Evolutionary conservation across 2,888 invertebrate genomes (phyloP).

Genomic region (Orthosia cruda): DNA sequence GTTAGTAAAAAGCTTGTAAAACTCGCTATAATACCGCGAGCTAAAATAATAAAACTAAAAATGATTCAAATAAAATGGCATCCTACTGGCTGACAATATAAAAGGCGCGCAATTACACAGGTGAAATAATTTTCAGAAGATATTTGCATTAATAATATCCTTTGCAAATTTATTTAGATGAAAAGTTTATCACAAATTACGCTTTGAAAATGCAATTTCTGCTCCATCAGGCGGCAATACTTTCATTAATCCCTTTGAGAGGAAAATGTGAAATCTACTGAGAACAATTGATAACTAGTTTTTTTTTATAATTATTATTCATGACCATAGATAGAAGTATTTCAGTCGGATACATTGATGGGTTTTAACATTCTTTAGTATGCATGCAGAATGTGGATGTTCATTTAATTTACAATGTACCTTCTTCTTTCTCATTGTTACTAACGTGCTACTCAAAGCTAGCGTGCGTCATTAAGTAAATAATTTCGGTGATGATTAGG

Average conservation of each 20-base stretch:
- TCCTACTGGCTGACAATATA: background rate
- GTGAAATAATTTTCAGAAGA: slow-evolving; percentile 29
- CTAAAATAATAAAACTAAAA: slow-evolving; percentile 1
- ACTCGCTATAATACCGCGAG: background rate
- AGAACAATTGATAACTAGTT: slow-evolving; percentile 36
- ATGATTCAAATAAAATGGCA: slow-evolving; percentile 15
- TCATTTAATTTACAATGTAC: slow-evolving; percentile 24
- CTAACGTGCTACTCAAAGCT: background rate
- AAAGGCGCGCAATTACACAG: slow-evolving; percentile 22
- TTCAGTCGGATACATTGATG: no score
- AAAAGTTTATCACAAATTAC: slow-evolving; percentile 64
- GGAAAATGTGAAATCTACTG: slow-evolving; percentile 56
- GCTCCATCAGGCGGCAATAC: slow-evolving; percentile 70
- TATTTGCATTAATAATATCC: slow-evolving; percentile 38
- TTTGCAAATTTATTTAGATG: slow-evolving; percentile 51
- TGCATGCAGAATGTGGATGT: background rate
- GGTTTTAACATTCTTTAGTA: no score
- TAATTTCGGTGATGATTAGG: background rate
- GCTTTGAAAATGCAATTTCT: slow-evolving; percentile 71
- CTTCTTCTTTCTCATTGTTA: background rate
- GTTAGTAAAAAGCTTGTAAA: no score
- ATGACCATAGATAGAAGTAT: no score
- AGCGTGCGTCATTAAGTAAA: background rate
- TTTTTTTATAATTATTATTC: no score
- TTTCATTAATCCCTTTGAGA: slow-evolving; percentile 74